Base-by-base conservation (phyloP, 2,113 vertebrate genomes). In the Ornithorhynchus anatinus region DNA sequence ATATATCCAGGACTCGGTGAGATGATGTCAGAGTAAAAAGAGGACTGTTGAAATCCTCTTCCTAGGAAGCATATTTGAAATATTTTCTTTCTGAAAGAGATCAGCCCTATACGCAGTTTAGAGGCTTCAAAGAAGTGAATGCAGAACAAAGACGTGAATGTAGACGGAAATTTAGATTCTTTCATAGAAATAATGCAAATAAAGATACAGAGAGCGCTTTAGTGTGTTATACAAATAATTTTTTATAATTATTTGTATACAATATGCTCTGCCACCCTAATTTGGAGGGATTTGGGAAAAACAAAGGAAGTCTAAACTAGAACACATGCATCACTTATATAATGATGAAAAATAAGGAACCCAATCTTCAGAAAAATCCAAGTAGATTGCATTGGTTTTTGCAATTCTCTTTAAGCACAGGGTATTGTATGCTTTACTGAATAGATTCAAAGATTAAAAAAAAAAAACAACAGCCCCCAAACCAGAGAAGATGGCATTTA, bases 1-100 rank as follows among this genome's bases (percentile, higher is more conserved):
- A 89, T 90, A 90, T 89, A 88, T 88, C 88, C 89, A 80, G 84
- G 75, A 51, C 79, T 85, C 66, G 79, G 87, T 85, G 89, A 89
- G 78, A 5, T 33, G 39, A 85, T 82, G 81, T 80, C 88, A 83
- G 87, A 80, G 52, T 69, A 10, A 78, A 61, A 39, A 67, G 22
- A 62, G 7, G 54, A 79, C 35, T 56, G 25, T 64, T 16, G 25
- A 67, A 7, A 68, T 43, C 77, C 65, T 51, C 45, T 54, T 50
- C 77, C 52, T 59, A 71, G 42, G 71, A 65, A 61, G 17, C 37
- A 50, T 67, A 82, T 75, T 81, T 67, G 61, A 69, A 85, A 76
- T 51, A 57, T 71, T 79, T 23, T 0, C 0, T 19, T 36, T 7
- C 72, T 59, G 7, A 27, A 35, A 62, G 66, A 56, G 53, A 73